Evolutionary conservation across 1,140 invertebrate species (phyloP).

Genomic region (Hycleus phaleratus): DNA sequence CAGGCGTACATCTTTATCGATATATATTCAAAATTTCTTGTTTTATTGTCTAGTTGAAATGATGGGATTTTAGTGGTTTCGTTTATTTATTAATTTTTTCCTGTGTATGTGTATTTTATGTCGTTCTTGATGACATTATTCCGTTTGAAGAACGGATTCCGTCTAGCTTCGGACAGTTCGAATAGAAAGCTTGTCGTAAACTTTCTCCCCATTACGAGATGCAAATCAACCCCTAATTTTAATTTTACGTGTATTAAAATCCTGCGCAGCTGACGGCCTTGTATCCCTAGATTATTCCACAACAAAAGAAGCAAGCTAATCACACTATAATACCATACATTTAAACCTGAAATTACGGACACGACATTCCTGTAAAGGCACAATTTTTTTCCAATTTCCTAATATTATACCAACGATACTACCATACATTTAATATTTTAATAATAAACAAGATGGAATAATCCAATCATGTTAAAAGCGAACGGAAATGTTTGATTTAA

Average conservation of each 20-base stretch:
- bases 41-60: no score
- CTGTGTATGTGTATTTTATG: no score
- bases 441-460: no score
- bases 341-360: conserved; percentile 24
- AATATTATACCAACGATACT: no score
- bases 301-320: conserved; percentile 35
- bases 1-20: conserved; percentile 19
- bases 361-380: not conserved
- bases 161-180: conserved; percentile 11
- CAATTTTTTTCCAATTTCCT: no score
- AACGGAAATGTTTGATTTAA: no score
- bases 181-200: conserved; percentile 19
- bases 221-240: conserved; percentile 54
- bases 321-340: conserved; percentile 31
- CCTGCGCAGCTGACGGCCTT: conserved; percentile 43
- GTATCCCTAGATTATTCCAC: conserved; percentile 32
- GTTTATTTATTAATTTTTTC: no score
- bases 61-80: no score
- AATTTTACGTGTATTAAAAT: conserved; percentile 54
- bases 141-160: conserved; percentile 20
- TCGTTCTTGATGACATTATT: conserved; percentile 29
- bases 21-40: no score
- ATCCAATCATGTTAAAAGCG: no score
- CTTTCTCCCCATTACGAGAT: conserved; percentile 50
- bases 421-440: no score